These are phyloP conservation scores for Gryllus longicercus DNA, from an alignment of 2,888 invertebrate genomes.

Conservation along the genomic window DNA sequence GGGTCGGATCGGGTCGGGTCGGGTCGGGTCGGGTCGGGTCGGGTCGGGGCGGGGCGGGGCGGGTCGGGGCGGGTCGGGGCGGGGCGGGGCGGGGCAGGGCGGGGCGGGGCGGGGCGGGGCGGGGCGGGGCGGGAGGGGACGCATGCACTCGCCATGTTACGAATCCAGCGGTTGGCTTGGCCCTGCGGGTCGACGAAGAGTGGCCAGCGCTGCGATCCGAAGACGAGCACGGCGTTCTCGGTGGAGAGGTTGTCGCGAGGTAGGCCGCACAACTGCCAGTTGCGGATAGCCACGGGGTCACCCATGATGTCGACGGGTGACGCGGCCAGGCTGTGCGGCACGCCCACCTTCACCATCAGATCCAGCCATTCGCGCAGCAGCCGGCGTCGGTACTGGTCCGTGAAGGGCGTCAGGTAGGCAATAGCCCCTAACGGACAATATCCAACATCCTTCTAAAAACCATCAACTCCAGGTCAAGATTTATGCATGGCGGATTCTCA, in stretches of 20 bases:
- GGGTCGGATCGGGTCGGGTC: no score
- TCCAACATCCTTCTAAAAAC: no score
- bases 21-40: no score
- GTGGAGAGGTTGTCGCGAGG: conserved; percentile 82
- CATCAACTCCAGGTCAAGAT: no score
- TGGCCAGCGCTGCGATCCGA: conserved; percentile 81
- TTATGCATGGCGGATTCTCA: no score
- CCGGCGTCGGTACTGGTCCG: conserved; percentile 58
- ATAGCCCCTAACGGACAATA: conserved; percentile 57
- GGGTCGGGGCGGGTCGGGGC: no score
- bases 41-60: no score
- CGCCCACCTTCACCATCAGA: conserved; percentile 50
- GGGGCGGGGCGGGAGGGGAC: no score
- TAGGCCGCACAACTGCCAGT: conserved; percentile 81
- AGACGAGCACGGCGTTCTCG: conserved; percentile 83
- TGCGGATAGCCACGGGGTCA: conserved; percentile 70
- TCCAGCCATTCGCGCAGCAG: conserved; percentile 59
- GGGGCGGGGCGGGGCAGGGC: no score
- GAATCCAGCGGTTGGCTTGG: conserved; percentile 89
- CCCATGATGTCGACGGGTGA: conserved; percentile 67
- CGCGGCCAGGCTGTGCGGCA: conserved; percentile 67
- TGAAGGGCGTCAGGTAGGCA: conserved; percentile 78
- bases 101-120: no score
- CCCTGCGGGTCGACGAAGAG: conserved; percentile 90
- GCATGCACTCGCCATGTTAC: conserved; percentile 62